Evolutionary conservation across 1,140 invertebrate species (phyloP), one percentile per base, ranked within the genome.

Genomic region (Littorina saxatilis): DNA sequence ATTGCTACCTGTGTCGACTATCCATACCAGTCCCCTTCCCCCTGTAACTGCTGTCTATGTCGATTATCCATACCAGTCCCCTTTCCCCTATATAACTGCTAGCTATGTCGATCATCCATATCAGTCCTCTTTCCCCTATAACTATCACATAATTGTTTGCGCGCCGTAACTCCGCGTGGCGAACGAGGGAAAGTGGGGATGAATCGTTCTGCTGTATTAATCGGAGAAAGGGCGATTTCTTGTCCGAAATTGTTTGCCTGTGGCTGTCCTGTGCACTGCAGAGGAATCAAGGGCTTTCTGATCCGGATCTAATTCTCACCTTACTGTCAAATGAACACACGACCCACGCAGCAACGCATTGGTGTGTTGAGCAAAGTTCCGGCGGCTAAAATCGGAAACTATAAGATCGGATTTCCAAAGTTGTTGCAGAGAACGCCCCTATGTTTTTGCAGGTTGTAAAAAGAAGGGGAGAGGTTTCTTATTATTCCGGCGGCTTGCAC

Each of bases 1-100:
- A n/a, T 68, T 68, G 63, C 63, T 68, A 39, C 63, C 63, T 32
- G 39, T 68, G 1, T 68, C 63, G 63, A 68, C 39, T 68, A 68
- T 68, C 43, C 43, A 47, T 47, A n/a, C n/a, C n/a, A n/a, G n/a
- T n/a, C n/a, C n/a, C n/a, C n/a, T n/a, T 68, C 63, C 63, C 32
- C 63, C 20, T 32, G 32, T 68, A 68, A 39, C 39, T 68, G 63
- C 63, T 68, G 37, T 35, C 63, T 32, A 68, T 68, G 1, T 68
- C 63, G 63, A 68, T 68, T 68, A 68, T 68, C 43, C 43, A 47
- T 47, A 13, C 61, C n/a, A 9, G 27, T n/a, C n/a, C 35, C 23
- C 23, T 32, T 5, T 17, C 15, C 9, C 61, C 20, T 32, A 20
- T 20, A 32, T 20, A 9, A 50, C 47, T 20, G 9, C 47, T 50